A percentile compares a stretch with the other conserved stretches of the same genome.
These are phyloP conservation scores for Hypotaenidia okinawae DNA, from an alignment of 2,797 vertebrate genomes.

Conservation along the genomic window DNA sequence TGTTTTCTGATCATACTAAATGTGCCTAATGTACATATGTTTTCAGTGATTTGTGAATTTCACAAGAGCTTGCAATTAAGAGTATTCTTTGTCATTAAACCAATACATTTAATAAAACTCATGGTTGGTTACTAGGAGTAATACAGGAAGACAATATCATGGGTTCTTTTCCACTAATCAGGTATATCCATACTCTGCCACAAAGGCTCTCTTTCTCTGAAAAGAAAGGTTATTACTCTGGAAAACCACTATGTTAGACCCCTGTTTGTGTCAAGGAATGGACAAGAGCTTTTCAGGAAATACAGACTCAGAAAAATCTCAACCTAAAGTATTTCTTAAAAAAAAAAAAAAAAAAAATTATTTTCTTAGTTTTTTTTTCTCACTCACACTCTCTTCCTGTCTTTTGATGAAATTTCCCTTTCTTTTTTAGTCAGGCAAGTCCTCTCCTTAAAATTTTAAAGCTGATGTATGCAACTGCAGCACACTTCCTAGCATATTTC, in stretches of 20 bases:
- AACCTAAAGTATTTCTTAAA: neutral
- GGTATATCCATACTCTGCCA: neutral
- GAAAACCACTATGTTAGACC: neutral
- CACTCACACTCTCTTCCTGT: neutral
- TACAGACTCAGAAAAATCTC: neutral
- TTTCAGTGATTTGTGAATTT: neutral
- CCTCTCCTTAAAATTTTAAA: neutral
- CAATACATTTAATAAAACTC: neutral
- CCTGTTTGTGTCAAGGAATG: neutral
- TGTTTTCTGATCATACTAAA: neutral
- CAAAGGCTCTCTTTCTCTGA: neutral
- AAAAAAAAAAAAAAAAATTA: rapidly evolving
- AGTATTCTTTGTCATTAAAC: neutral
- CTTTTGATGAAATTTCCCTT: neutral
- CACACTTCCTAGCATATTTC: neutral
- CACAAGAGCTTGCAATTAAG: neutral
- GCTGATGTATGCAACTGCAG: neutral
- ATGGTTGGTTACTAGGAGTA: neutral
- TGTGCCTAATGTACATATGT: neutral
- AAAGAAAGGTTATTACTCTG: neutral
- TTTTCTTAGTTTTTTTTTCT: neutral
- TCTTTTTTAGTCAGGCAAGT: neutral
- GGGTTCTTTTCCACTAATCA: neutral
- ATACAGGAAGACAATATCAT: neutral
- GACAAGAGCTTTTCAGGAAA: neutral